Base-by-base conservation (phyloP, 2,113 vertebrate species). In the Petaurus breviceps region DNA sequence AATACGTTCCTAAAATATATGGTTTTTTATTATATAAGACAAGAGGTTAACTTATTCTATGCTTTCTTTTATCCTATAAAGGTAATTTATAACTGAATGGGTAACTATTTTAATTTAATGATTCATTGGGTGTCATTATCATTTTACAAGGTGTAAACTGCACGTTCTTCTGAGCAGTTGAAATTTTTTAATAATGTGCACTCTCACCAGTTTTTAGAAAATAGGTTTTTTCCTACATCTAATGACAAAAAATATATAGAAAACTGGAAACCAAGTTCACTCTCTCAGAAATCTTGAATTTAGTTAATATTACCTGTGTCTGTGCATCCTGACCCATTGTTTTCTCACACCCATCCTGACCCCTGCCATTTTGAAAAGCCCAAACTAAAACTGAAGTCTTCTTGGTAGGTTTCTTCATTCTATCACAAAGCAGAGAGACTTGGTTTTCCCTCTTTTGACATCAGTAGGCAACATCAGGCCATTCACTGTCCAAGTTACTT, bases 401-500 rank as follows among this genome's bases (percentile, higher is more conserved):
- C 94, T 97, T 94, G 95, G 5, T 93, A 95, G 97, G 98, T 95
- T 98, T 98, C 95, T 97, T 95, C 84, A 94, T 46, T 9, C 95
- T 95, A n/a, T 1, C 95, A 37, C 97, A 98, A 97, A 97, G 96
- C n/a, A 94, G 37, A 94, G 37, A 92, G 96, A 91, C 90, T 98
- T 98, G 94, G 94, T 96, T 98, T 98, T 97, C 94, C 91, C 92
- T 97, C 96, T 97, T 95, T 97, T 97, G 95, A 96, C 93, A 98
- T 95, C 97, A 96, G 91, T 93, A 89, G 96, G 98, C 98, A 98
- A 93, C 97, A 97, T 93, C 94, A 98, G 90, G 10, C 98, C 98
- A 91, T 97, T 98, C 96, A 97, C 92, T 97, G 97, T 97, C 98
- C 95, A 96, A 95, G 98, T 97, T 92, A 97, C 94, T 97, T 98